Evolutionary conservation across 2,888 invertebrate species (phyloP), one percentile per base, ranked within the genome.

Genomic region (Spodoptera littoralis): DNA sequence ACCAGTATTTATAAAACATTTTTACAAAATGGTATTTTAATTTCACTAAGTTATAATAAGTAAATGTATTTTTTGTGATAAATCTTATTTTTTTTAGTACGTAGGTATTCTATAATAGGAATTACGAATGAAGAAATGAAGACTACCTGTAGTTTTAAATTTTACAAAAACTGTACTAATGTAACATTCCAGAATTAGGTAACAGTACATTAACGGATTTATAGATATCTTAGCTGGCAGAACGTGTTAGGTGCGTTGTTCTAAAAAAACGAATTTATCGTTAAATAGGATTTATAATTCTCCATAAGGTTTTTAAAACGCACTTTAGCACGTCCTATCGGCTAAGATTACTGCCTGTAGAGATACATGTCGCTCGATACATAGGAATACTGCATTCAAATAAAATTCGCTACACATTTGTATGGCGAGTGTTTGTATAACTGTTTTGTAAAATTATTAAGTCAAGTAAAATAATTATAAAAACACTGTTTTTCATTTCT

Each of bases 381-480:
- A 70, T 73, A 63, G 72, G 73, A 65, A 68, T 80, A 73, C 77
- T 83, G 81, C 73, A 81, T 86, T 85, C 73, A 79, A 81, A 84
- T 83, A 81, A 82, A 85, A 84, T 84, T 86, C 80, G 88, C 90
- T 89, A 89, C 81, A 81, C 82, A 87, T 85, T 86, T 93, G 91
- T 92, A 91, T 89, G 91, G 90, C 90, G 83, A 89, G 84, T 92
- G 88, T 91, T 93, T 93, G 90, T 92, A 92, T 91, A 90, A 91
- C 91, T 88, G 90, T 92, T 93, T 93, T 94, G 84, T 92, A 92
- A 90, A 90, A 88, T 83, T 87, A 87, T 85, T 87, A 91, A 89
- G 88, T 86, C 84, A 83, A 88, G 83, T 91, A 90, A 89, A 89
- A 86, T 84, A 83, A 82, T 81, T 77, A 80, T 81, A 77, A 81